Conservation (phyloP, 64 coral and sea anemone species). For the Exaiptasia diaphana region DNA sequence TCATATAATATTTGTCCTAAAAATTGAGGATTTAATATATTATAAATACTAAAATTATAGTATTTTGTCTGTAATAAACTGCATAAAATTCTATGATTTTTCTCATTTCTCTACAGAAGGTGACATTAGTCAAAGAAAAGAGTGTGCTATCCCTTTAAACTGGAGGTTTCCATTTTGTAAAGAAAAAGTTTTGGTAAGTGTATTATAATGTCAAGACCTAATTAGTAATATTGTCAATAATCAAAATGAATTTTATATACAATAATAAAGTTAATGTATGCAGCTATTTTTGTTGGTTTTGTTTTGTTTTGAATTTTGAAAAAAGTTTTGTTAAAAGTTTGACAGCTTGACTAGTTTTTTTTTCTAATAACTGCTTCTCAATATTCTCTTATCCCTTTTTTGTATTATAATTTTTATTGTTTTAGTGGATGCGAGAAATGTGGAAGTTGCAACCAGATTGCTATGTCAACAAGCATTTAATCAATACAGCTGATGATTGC, state of each 20-base stretch:
- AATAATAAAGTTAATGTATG: no score
- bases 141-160: slow-evolving; percentile 27
- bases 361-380: not conserved
- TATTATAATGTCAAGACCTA: no score
- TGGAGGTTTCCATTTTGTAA: slow-evolving; percentile 54
- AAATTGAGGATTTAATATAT: not conserved
- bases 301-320: not conserved
- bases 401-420: not conserved
- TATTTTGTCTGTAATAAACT: no score
- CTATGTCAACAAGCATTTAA: slow-evolving; percentile 12
- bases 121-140: not conserved
- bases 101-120: not conserved
- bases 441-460: slow-evolving; percentile 27
- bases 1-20: not conserved
- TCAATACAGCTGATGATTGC: slow-evolving; percentile 16
- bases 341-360: not conserved
- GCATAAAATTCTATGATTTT: no score
- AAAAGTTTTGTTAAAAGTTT: not conserved
- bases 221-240: no score
- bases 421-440: slow-evolving; percentile 43
- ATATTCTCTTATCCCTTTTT: not conserved
- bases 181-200: slow-evolving; percentile 40
- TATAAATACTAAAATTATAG: no score
- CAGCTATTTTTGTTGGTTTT: no score
- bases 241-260: no score